Conservation (phyloP, 53 echinoderm and acorn worm genomes). For the Crossaster papposus region DNA sequence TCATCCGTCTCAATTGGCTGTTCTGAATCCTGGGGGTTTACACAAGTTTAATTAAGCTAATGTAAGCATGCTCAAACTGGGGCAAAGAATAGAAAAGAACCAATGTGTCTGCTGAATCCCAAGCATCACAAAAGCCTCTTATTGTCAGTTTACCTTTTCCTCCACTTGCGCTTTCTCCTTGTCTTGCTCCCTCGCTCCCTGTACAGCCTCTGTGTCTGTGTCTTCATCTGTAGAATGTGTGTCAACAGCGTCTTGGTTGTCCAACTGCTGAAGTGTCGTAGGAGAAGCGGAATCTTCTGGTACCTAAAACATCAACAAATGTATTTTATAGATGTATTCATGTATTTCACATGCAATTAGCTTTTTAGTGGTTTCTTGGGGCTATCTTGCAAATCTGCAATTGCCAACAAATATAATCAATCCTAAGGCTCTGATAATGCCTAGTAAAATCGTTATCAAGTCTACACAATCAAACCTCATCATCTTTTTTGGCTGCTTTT, state of each 20-base stretch:
- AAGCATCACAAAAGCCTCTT: too few species aligned
- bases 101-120: too few species aligned
- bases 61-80: not conserved
- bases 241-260: conserved; percentile 11
- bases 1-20: conserved; percentile 29
- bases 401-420: not conserved
- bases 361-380: too few species aligned
- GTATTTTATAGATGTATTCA: not conserved
- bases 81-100: too few species aligned
- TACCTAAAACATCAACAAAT: not conserved
- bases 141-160: conserved; percentile 34
- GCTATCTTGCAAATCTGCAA: too few species aligned
- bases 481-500: not conserved
- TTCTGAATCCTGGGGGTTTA: conserved; percentile 37
- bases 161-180: not conserved
- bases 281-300: conserved; percentile 19
- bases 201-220: conserved; percentile 32
- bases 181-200: conserved; percentile 33
- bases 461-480: conserved; percentile 33
- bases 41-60: not conserved
- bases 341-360: too few species aligned
- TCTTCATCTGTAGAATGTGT: not conserved
- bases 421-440: not conserved
- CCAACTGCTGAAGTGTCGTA: not conserved
- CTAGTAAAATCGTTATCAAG: not conserved